Base-by-base conservation (phyloP, 2,797 vertebrate species). In the Arremon brunneinucha region DNA sequence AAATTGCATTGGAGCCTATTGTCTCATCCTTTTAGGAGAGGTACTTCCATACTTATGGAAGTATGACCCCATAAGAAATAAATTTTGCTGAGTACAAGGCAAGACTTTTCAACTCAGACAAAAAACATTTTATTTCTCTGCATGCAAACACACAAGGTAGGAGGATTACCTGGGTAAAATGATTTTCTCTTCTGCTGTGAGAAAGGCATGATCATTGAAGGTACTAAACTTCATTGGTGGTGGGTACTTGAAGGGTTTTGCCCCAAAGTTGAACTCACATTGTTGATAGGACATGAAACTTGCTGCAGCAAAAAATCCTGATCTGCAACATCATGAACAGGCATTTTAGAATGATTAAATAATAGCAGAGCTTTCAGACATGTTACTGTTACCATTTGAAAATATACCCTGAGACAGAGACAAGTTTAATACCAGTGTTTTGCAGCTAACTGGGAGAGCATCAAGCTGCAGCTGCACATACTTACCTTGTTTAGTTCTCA, bases 261-360 rank as follows among this genome's bases (percentile, higher is more conserved):
- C 98, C 97, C 99, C 99, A n/a, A 99, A 99, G 98, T 99, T 99
- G 97, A 99, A 99, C 97, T 99, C 99, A 52, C 99, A 99, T 91
- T 99, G 99, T 96, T 99, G 99, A 96, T 99, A 99, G n/a, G 99
- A 99, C 99, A 99, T 99, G 95, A 99, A 99, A 98, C 99, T 99
- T 82, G 99, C 99, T 83, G 99, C 99, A 28, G 99, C 99, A 94
- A 99, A 99, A 97, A 99, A 99, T 57, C 99, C 99, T 16, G 99
- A 99, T 93, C 99, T 99, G 97, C 57, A 95, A 92, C n/a, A 7
- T 35, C 53, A 95, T 11, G 11, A 35, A 93, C 12, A 84, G 44
- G 37, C 30, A 80, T 72, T 83, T 84, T 6, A 90, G 27, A 83
- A 53, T 12, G 11, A 57, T 69, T 39, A 20, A 82, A 20, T 28